Evolutionary conservation across 2,113 vertebrate species (phyloP), one percentile per base, ranked within the genome.

Genomic region (Elephantulus edwardii): DNA sequence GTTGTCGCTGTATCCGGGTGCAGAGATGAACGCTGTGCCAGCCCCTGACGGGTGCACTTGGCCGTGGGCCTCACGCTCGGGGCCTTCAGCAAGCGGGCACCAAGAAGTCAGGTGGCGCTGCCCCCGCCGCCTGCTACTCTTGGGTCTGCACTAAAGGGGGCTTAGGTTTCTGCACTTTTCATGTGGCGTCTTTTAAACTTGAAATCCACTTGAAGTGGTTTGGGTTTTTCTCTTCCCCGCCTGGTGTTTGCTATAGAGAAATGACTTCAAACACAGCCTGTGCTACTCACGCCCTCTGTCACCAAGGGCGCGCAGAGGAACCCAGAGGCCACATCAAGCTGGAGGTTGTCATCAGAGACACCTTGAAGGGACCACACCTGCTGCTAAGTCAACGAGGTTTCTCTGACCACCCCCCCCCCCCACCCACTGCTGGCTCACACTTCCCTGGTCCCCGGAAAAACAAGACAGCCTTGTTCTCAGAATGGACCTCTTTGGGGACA

Each of bases 131-230:
- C 94, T 92, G 85, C 90, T 81, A 33, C 83, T 93, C 91, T 89
- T 78, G 94, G 88, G 94, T 90, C 38, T 0, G 13, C 35, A 83
- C 83, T 84, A 54, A 70, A 77, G 94, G 94, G 95, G 95, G 83
- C 95, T 96, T 94, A 74, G 96, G 88, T 96, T 94, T 95, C 91
- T 95, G 66, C 35, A 54, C 70, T 87, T 96, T 96, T 96, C 91
- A 95, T 96, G 96, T 96, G 96, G 96, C 72, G 3, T 54, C 95
- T 96, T 96, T 96, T 91, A 96, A 92, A 92, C 88, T 93, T 86
- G 10, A 85, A 91, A 92, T 92, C 90, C 90, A 95, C 96, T 96
- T 96, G 96, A 96, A 96, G 96, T 96, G 96, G 96, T 96, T 96
- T 94, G 94, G 84, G 90, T 93, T 94, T 95, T 44, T 76, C 81